Conservation (phyloP, 2,113 vertebrate species). For the Lophura nycthemera region DNA sequence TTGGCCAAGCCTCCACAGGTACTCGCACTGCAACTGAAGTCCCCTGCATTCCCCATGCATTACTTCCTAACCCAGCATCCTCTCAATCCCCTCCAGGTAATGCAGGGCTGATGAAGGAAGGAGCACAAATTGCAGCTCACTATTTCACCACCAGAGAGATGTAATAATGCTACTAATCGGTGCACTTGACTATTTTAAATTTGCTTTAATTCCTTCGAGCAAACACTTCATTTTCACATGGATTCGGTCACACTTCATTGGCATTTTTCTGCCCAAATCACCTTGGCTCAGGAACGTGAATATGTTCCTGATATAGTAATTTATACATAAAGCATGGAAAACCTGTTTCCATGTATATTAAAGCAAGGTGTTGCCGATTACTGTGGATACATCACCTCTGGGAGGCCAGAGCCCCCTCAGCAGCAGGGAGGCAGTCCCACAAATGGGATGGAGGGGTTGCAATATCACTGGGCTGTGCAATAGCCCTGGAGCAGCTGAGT, state of each 20-base stretch:
- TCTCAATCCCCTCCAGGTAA: not conserved
- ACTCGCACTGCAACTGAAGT: not conserved
- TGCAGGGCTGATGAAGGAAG: not conserved
- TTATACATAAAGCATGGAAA: not conserved
- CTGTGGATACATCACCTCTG: not conserved
- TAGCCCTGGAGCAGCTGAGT: not conserved
- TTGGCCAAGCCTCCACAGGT: not conserved
- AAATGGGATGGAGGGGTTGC: not conserved
- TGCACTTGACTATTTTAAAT: not conserved
- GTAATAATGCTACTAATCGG: conserved; percentile 4
- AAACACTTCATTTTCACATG: not conserved
- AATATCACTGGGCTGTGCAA: not conserved
- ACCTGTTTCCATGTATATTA: not conserved
- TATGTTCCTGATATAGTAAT: not conserved
- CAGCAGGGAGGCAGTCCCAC: not conserved
- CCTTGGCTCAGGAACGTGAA: not conserved
- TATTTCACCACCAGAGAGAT: not conserved
- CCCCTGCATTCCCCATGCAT: rapidly evolving
- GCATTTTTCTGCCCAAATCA: not conserved
- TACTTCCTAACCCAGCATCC: not conserved
- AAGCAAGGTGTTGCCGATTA: not conserved
- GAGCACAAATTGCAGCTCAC: not conserved
- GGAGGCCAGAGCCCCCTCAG: not conserved
- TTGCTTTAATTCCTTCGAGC: conserved; percentile 2
- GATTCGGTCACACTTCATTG: rapidly evolving